These are phyloP conservation scores for Silurus aristotelis DNA, from an alignment of 2,797 vertebrate species.

Conservation along the genomic window DNA sequence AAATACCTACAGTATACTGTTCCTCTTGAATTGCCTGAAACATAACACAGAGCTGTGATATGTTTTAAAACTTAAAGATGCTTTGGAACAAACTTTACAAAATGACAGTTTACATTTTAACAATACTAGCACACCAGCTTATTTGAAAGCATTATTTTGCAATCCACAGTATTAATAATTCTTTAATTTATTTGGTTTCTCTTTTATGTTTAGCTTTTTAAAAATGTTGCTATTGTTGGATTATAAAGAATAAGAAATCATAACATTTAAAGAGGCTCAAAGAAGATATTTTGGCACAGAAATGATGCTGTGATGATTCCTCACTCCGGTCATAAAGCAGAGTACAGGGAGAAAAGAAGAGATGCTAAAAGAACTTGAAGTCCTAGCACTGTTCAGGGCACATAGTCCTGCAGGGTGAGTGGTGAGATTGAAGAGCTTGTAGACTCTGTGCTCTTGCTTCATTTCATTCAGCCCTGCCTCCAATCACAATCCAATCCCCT, in stretches of 20 bases:
- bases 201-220: background rate
- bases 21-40: background rate
- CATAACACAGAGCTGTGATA: background rate
- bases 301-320: background rate
- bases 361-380: conserved; percentile 49
- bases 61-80: background rate
- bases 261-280: background rate
- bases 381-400: conserved; percentile 15
- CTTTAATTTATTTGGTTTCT: background rate
- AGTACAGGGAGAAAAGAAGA: background rate
- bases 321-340: background rate
- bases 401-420: conserved; percentile 29
- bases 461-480: conserved; percentile 43
- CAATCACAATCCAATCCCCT: conserved; percentile 56
- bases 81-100: background rate
- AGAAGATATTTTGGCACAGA: background rate
- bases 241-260: background rate
- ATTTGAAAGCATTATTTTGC: background rate
- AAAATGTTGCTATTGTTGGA: background rate
- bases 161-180: background rate
- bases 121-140: background rate
- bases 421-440: conserved; percentile 46
- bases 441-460: conserved; percentile 31
- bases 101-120: background rate
- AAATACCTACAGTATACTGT: background rate